Base-by-base conservation (phyloP, 2,888 invertebrate species). In the Hirtodrosophila cameraria region DNA sequence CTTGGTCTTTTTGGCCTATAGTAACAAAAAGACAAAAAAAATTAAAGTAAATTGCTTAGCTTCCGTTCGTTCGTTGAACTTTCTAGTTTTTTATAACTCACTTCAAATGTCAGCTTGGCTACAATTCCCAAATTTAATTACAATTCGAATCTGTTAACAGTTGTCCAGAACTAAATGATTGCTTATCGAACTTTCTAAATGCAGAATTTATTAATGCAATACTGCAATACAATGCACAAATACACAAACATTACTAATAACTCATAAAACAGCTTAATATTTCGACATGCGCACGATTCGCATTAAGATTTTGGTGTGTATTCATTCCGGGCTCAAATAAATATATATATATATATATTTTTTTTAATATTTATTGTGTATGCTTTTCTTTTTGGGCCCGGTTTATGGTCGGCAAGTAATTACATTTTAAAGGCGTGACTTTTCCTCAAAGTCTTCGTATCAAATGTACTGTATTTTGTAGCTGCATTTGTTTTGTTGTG, bases 391-490 rank as follows among this genome's bases (percentile, higher is more conserved):
- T n/a, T 58, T 41, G 36, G 45, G 50, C 59, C 58, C 45, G 42
- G 18, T 45, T 42, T 36, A 65, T 41, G 66, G 46, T 33, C 43
- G 49, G 48, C 36, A 55, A 36, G 61, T 55, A 65, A 66, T 75
- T 67, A 64, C 53, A 59, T 59, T 75, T 75, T 67, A 67, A 75
- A 75, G 74, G 74, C 68, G 75, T 67, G 76, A 71, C 72, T 71
- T 68, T 75, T 69, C 41, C 50, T 43, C 59, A 41, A 63, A 57
- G 46, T 38, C n/a, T n/a, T n/a, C 63, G 35, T 57, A 69, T 69
- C 54, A 62, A 62, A 69, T 57, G 55, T 63, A 43, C 38, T 58
- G 58, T 58, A 65, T 64, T 48, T 68, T 65, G 61, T 61, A 62
- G 52, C 46, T 50, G 11, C 48, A 5, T 25, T 43, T 59, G 48